These are phyloP conservation scores for Papilio gigon DNA, from an alignment of 2,888 invertebrate genomes.

Conservation along the genomic window DNA sequence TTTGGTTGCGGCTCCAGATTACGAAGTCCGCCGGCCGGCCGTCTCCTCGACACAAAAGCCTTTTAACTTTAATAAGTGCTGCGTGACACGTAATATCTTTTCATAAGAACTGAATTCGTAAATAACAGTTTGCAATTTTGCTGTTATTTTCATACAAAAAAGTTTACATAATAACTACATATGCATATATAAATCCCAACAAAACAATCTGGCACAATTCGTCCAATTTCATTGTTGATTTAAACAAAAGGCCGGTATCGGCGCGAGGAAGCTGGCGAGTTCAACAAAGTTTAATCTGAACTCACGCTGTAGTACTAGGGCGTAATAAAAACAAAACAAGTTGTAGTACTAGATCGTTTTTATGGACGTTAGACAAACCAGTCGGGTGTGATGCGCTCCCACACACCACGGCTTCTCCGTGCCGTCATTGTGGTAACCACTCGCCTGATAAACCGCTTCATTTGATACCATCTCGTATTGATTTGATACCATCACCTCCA, in stretches of 20 bases:
- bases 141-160: slow-evolving; percentile 24
- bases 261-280: slow-evolving; percentile 14
- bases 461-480: slow-evolving; percentile 61
- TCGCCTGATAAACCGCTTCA: slow-evolving; percentile 73
- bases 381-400: slow-evolving; percentile 70
- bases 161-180: not conserved
- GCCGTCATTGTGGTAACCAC: slow-evolving; percentile 69
- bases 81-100: slow-evolving; percentile 47
- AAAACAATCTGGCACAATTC: not conserved
- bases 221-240: slow-evolving; percentile 26
- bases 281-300: slow-evolving; percentile 15
- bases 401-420: slow-evolving; percentile 76
- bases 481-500: slow-evolving; percentile 40
- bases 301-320: slow-evolving; percentile 47
- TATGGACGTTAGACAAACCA: slow-evolving; percentile 64
- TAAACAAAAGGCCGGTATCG: slow-evolving; percentile 26
- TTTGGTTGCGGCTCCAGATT: slow-evolving; percentile 56
- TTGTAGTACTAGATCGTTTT: slow-evolving; percentile 51
- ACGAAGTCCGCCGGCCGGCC: slow-evolving; percentile 58
- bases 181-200: not conserved
- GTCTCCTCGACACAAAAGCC: slow-evolving; percentile 58
- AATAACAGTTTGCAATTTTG: slow-evolving; percentile 25
- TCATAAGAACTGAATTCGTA: slow-evolving; percentile 25
- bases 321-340: slow-evolving; percentile 57
- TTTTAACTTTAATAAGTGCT: slow-evolving; percentile 52